These are phyloP conservation scores for Choreutis nemorana DNA, from an alignment of 2,888 invertebrate species.

Conservation along the genomic window DNA sequence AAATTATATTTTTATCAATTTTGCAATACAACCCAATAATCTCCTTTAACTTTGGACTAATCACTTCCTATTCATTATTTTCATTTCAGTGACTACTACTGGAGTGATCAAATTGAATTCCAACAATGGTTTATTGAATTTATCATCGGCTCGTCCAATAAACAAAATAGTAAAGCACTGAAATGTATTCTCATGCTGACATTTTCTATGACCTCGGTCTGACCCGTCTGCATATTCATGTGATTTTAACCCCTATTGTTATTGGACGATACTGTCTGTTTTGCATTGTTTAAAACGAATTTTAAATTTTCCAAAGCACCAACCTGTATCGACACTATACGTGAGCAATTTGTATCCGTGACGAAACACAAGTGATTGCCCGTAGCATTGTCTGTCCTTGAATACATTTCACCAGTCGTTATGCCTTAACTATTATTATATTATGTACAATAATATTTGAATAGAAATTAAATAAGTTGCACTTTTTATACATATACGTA, in stretches of 20 bases:
- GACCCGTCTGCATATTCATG: slow-evolving; percentile 29
- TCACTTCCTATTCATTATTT: too few relatives aligned
- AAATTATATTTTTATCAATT: too few relatives aligned
- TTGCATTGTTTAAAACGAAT: slow-evolving; percentile 12
- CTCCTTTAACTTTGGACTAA: too few relatives aligned
- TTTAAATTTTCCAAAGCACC: slow-evolving; percentile 17
- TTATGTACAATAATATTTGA: slow-evolving; percentile 8
- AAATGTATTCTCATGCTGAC: slow-evolving; percentile 47
- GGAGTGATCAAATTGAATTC: too few relatives aligned
- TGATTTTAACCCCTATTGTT: slow-evolving; percentile 17
- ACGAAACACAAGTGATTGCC: slow-evolving; percentile 30
- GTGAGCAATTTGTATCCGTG: slow-evolving; percentile 39
- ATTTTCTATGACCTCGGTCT: slow-evolving; percentile 48
- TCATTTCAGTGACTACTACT: too few relatives aligned
- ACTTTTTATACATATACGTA: too few relatives aligned
- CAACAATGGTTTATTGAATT: too few relatives aligned
- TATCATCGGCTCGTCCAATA: too few relatives aligned
- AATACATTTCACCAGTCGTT: slow-evolving; percentile 9
- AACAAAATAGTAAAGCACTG: slow-evolving; percentile 21
- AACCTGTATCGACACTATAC: slow-evolving; percentile 28
- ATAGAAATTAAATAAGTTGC: slow-evolving; percentile 7
- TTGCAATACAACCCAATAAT: too few relatives aligned
- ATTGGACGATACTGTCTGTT: slow-evolving; percentile 17
- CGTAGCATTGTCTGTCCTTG: slow-evolving; percentile 4
- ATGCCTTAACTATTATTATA: slow-evolving; percentile 10